These are phyloP conservation scores for Dicentrarchus labrax DNA, from an alignment of 2,113 vertebrate genomes.

Conservation along the genomic window DNA sequence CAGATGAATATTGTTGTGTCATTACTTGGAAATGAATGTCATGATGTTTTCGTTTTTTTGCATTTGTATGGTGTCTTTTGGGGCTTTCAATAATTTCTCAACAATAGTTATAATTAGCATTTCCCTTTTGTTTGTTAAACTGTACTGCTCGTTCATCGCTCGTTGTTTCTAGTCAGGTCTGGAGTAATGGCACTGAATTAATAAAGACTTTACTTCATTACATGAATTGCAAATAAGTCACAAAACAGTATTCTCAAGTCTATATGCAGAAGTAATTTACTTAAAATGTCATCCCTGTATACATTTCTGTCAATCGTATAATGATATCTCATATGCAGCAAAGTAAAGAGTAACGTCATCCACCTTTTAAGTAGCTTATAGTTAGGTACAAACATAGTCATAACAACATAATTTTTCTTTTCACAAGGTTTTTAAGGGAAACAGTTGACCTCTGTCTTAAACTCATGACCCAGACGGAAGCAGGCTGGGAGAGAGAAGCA, in stretches of 20 bases:
- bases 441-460: constrained; percentile 35
- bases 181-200: not conserved
- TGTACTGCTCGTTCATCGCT: not conserved
- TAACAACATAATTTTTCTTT: constrained; percentile 4
- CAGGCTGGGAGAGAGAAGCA: constrained; percentile 15
- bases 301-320: not conserved
- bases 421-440: constrained; percentile 28
- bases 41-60: not conserved
- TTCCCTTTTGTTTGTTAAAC: not conserved
- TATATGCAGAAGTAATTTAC: not conserved
- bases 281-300: not conserved
- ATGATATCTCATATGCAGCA: not conserved
- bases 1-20: constrained; percentile 38
- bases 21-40: constrained; percentile 32
- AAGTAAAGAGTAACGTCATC: not conserved
- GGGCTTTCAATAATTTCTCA: not conserved
- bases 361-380: constrained; percentile 5
- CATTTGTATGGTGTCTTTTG: not conserved
- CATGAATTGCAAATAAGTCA: not conserved
- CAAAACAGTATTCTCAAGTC: not conserved
- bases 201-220: not conserved
- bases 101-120: not conserved
- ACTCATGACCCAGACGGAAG: constrained; percentile 43
- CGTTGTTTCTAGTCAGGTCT: not conserved
- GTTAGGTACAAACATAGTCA: not conserved